phyloP scores from a whole-genome alignment of 1,140 invertebrate genomes.

The Rhynchophorus ferrugineus region DNA sequence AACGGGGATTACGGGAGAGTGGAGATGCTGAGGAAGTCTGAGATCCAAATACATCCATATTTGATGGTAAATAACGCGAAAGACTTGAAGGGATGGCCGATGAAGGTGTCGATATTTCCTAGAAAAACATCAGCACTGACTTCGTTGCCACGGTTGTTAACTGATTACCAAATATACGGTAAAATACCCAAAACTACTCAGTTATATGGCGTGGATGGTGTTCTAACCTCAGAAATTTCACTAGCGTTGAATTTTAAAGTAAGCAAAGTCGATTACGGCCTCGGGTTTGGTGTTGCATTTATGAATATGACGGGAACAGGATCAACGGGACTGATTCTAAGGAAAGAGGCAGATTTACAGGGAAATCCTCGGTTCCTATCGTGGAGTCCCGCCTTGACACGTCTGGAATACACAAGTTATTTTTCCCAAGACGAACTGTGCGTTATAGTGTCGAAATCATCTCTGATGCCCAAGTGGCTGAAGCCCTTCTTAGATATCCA shows the following conservation, averaged over 20 bases:
- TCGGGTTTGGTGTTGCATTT: slow-evolving; percentile 2
- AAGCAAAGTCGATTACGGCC: background rate
- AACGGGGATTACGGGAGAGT: background rate
- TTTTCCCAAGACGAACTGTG: slow-evolving; percentile 12
- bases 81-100: slow-evolving; percentile 6
- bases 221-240: slow-evolving; percentile 6
- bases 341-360: slow-evolving; percentile 11
- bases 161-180: slow-evolving; percentile 4
- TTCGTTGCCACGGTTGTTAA: background rate
- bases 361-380: slow-evolving; percentile 11
- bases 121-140: slow-evolving; percentile 9
- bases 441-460: slow-evolving; percentile 8
- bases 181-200: background rate
- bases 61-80: slow-evolving; percentile 1
- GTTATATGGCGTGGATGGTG: slow-evolving; percentile 15
- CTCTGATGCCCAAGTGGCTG: slow-evolving; percentile 12
- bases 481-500: background rate
- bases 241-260: slow-evolving; percentile 11
- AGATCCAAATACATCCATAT: background rate
- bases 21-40: background rate
- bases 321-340: background rate
- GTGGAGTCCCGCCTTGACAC: background rate
- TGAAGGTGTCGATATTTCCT: slow-evolving; percentile 19
- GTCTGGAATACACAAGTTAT: slow-evolving; percentile 5
- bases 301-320: slow-evolving; percentile 4